These are phyloP conservation scores for Seladonia tumulorum DNA, from an alignment of 2,888 invertebrate species.

Conservation along the genomic window DNA sequence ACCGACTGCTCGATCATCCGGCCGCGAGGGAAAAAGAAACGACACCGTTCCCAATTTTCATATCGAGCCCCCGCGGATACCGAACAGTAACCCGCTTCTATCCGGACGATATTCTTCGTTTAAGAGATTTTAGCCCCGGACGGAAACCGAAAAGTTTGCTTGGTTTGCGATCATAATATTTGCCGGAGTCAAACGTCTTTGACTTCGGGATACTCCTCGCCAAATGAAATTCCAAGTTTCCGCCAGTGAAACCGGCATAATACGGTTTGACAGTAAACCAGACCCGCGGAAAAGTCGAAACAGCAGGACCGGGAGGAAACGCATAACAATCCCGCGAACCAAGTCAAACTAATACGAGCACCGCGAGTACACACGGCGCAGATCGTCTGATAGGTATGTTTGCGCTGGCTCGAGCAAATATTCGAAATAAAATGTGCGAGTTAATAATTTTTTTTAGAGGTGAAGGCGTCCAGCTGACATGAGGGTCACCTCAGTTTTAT, in stretches of 20 bases:
- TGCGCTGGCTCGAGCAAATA: too few relatives aligned
- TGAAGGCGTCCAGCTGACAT: too few relatives aligned
- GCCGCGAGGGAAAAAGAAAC: neutral
- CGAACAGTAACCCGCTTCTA: slow-evolving; percentile 38
- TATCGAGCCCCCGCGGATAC: slow-evolving; percentile 39
- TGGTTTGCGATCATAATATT: slow-evolving; percentile 50
- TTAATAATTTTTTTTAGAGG: too few relatives aligned
- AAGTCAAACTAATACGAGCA: neutral
- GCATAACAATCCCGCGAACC: neutral
- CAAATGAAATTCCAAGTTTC: slow-evolving; percentile 43
- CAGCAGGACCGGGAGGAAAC: neutral
- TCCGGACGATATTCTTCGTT: slow-evolving; percentile 41
- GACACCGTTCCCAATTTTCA: slow-evolving; percentile 31
- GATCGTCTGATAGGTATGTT: too few relatives aligned
- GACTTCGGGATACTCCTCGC: slow-evolving; percentile 41
- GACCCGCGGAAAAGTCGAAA: slow-evolving; percentile 8
- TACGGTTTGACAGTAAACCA: neutral
- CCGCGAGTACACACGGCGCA: neutral
- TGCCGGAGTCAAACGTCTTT: slow-evolving; percentile 42
- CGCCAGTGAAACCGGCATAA: neutral
- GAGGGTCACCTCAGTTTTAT: too few relatives aligned
- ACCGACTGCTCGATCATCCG: slow-evolving; percentile 35
- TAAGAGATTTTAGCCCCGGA: slow-evolving; percentile 28
- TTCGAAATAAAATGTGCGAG: too few relatives aligned
- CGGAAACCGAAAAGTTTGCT: slow-evolving; percentile 44